Evolutionary conservation across 2,888 invertebrate genomes (phyloP), one percentile per base, ranked within the genome.

Genomic region (Petrolisthes manimaculis): DNA sequence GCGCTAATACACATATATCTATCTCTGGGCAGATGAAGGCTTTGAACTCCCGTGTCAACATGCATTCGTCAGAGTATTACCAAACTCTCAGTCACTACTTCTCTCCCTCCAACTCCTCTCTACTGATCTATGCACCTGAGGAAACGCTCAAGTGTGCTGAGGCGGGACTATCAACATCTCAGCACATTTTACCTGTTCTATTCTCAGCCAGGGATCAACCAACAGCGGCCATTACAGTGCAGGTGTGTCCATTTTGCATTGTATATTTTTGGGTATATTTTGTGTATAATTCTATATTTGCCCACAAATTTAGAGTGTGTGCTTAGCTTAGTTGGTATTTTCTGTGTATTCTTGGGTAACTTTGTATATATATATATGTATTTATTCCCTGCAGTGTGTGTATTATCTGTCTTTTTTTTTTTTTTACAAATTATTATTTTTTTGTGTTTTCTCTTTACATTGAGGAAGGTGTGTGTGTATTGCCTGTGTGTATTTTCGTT

Each of bases 21-120:
- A 14, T 67, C 67, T 67, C 67, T 71, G 14, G 21, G 21, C 71
- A 71, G 71, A 71, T 71, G 71, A 71, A 71, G 71, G 71, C 71
- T 6, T 71, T 71, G 71, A 71, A 18, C 14, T n/a, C 71, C 71
- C 71, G 71, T n/a, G 71, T 21, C 14, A 21, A 18, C n/a, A 14
- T 71, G 71, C 2, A 5, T 71, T 18, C 14, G 21, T 14, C 71
- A 21, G 6, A 8, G n/a, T 71, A n/a, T 21, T 3, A 3, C 71
- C 14, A 6, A 14, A 5, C 1, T 8, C 14, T 71, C 21, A 21
- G 21, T 18, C 71, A n/a, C 71, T 71, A 71, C 21, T 71, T n/a
- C 71, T 71, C 71, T 21, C 71, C 71, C 21, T 71, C 71, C 71
- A 71, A 71, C 71, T 71, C 71, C n/a, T 71, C 71, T 6, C 71